These are phyloP conservation scores for Cheilosia impressa DNA, from an alignment of 2,888 invertebrate species.

Conservation along the genomic window DNA sequence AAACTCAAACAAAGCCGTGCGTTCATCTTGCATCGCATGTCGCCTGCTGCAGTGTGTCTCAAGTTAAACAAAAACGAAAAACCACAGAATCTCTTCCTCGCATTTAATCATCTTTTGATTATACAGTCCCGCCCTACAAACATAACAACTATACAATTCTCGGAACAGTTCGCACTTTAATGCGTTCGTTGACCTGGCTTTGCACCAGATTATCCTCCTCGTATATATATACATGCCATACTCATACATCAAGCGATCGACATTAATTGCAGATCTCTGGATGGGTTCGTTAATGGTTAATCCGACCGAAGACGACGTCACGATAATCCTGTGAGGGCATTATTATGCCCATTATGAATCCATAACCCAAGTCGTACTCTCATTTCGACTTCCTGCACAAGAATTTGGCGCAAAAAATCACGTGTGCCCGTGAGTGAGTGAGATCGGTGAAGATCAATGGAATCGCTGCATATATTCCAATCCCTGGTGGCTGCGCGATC, in stretches of 20 bases:
- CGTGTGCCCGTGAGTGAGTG: slow-evolving; percentile 7
- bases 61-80: no score
- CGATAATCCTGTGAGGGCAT: slow-evolving; percentile 59
- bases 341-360: slow-evolving; percentile 48
- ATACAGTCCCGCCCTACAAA: slow-evolving; percentile 49
- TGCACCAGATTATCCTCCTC: slow-evolving; percentile 51
- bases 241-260: slow-evolving; percentile 64
- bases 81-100: slow-evolving; percentile 24
- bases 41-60: slow-evolving; percentile 26
- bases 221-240: slow-evolving; percentile 38
- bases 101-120: slow-evolving; percentile 67
- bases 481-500: slow-evolving; percentile 14
- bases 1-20: slow-evolving; percentile 38
- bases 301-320: slow-evolving; percentile 36
- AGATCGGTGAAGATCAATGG: slow-evolving; percentile 62
- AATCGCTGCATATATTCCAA: slow-evolving; percentile 8
- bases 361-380: slow-evolving; percentile 34
- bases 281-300: slow-evolving; percentile 40
- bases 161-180: slow-evolving; percentile 66
- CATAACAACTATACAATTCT: slow-evolving; percentile 36
- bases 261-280: slow-evolving; percentile 71
- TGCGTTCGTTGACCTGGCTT: slow-evolving; percentile 60
- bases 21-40: slow-evolving; percentile 48
- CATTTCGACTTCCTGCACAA: slow-evolving; percentile 39
- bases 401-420: slow-evolving; percentile 25